Evolutionary conservation across 2,888 invertebrate genomes (phyloP).

Genomic region (Eurytoma californica): DNA sequence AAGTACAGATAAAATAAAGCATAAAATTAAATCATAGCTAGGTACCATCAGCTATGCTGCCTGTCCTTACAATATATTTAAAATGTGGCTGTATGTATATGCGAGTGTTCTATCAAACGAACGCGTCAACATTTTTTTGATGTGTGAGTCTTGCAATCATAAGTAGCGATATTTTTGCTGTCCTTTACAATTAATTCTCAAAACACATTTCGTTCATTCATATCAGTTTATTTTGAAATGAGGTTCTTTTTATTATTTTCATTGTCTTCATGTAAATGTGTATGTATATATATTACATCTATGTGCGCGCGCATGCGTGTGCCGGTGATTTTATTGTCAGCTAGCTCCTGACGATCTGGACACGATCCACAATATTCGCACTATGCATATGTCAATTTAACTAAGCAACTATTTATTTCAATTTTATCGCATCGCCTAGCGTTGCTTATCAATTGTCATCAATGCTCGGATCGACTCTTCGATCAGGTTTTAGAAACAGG

Average conservation of each 20-base stretch:
- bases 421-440: slow-evolving; percentile 13
- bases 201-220: background rate
- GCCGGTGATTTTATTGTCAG: slow-evolving; percentile 68
- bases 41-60: no score
- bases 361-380: slow-evolving; percentile 32
- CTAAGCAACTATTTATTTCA: slow-evolving; percentile 35
- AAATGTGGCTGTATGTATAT: slow-evolving; percentile 28
- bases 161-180: background rate
- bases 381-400: slow-evolving; percentile 32
- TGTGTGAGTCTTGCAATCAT: background rate
- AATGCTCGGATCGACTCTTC: slow-evolving; percentile 8
- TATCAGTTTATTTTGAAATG: background rate
- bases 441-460: slow-evolving; percentile 2
- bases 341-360: slow-evolving; percentile 63
- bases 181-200: background rate
- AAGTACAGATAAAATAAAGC: no score
- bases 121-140: background rate
- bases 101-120: background rate
- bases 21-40: background rate
- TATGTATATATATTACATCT: slow-evolving; percentile 12
- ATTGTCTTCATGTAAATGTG: slow-evolving; percentile 2
- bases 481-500: slow-evolving; percentile 18
- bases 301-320: slow-evolving; percentile 36
- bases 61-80: background rate
- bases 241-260: background rate